Evolutionary conservation across 2,113 vertebrate genomes (phyloP).

Genomic region (Bettongia penicillata): DNA sequence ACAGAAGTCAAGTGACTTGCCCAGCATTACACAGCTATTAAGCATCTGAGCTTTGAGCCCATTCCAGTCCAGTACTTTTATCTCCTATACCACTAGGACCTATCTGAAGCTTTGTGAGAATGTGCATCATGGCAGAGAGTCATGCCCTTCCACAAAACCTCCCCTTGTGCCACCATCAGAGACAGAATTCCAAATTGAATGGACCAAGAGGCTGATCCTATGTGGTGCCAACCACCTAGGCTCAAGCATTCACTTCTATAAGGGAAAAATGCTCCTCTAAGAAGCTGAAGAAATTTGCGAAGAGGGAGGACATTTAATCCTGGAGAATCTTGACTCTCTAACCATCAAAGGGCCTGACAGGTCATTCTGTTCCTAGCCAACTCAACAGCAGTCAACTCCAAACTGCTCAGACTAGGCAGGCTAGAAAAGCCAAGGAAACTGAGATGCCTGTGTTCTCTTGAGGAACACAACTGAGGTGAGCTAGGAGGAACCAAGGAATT

Average conservation of each 20-base stretch:
- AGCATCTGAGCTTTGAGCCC: neutral
- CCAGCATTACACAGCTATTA: too few species aligned
- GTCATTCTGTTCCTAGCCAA: neutral
- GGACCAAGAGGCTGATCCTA: neutral
- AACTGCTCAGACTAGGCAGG: neutral
- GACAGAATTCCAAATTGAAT: neutral
- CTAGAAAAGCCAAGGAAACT: neutral
- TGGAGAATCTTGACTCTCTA: neutral
- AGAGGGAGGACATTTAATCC: neutral
- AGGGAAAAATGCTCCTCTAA: neutral
- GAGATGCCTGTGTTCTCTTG: neutral
- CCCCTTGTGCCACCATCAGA: neutral
- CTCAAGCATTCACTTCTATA: neutral
- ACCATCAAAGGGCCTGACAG: neutral
- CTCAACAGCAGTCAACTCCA: neutral
- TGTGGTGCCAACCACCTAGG: neutral
- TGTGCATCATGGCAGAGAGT: too few species aligned
- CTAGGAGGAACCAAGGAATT: too few species aligned
- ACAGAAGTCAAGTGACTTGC: neutral
- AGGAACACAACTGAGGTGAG: neutral
- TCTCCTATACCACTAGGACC: neutral
- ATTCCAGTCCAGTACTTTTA: neutral
- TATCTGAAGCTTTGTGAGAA: neutral
- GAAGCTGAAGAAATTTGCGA: neutral
- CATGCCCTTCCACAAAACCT: neutral